Base-by-base conservation (phyloP, 2,888 invertebrate genomes). In the Macrosoma leucophasiata region DNA sequence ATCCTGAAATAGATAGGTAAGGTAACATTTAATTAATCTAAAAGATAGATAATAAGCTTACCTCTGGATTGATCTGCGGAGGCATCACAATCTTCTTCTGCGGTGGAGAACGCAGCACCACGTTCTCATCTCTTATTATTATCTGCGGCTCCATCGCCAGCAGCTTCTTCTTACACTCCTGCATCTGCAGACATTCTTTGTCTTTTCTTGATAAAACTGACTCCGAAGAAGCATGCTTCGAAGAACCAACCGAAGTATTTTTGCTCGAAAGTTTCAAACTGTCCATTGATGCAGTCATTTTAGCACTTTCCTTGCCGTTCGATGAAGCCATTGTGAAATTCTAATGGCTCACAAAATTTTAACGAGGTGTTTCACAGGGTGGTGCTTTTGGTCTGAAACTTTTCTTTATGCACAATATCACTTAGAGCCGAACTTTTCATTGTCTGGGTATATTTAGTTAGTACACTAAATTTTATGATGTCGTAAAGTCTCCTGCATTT, bases 61-160 rank as follows among this genome's bases (percentile, higher is more conserved):
- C 85, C 71, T 85, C 85, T 3, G 78, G 70, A 25, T 84, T 84
- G 15, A 84, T 69, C 12, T 68, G 63, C 1, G 82, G 79, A 1
- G 85, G 82, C 75, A 84, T 77, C 2, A 82, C 62, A 13, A 85
- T 78, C 50, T 85, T 85, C 69, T 85, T 85, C 52, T 84, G 82
- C 3, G 84, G 82, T 3, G 85, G 84, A 3, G 84, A 84, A 17
- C 76, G 52, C 25, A 82, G 41, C 33, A 78, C 76, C 30, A 81
- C 77, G 29, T 78, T 82, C n/a, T 85, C 84, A 33, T 84, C 84
- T 27, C 84, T 58, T 33, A 85, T 82, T 31, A 84, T 81, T 2
- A 84, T 74, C 56, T 79, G 84, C 2, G 81, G 81, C 36, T 85
- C 84, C 71, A 82, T 84, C 0, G 74, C 79, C 33, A 84, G 45